Conservation (phyloP, 2,888 invertebrate genomes). For the Eledone cirrhosa region DNA sequence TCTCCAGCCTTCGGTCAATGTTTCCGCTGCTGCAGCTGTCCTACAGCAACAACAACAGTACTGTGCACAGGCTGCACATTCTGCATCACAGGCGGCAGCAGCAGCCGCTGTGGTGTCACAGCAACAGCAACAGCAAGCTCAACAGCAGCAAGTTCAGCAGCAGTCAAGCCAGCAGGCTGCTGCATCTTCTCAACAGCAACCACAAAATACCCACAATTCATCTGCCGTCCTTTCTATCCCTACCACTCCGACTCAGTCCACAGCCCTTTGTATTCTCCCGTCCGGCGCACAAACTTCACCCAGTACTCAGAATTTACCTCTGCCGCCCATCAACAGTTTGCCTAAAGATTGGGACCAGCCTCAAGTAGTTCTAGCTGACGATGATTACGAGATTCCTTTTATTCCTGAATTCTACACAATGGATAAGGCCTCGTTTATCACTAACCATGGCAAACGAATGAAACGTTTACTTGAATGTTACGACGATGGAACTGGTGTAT, state of each 20-base stretch:
- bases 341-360: slow-evolving; percentile 25
- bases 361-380: slow-evolving; percentile 11
- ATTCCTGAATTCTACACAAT: slow-evolving; percentile 38
- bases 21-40: slow-evolving; percentile 7
- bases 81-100: slow-evolving; percentile 29
- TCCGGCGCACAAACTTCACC: slow-evolving; percentile 5
- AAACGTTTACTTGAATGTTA: slow-evolving; percentile 43
- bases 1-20: slow-evolving; percentile 10
- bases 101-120: neutral
- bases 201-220: neutral
- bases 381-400: slow-evolving; percentile 26
- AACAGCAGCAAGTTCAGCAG: slow-evolving; percentile 26
- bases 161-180: slow-evolving; percentile 3
- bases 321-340: neutral
- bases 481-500: slow-evolving; percentile 44
- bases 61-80: slow-evolving; percentile 26
- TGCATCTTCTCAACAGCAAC: neutral
- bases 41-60: slow-evolving; percentile 31
- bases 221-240: slow-evolving; percentile 20
- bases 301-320: slow-evolving; percentile 1
- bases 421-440: slow-evolving; percentile 40
- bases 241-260: slow-evolving; percentile 28
- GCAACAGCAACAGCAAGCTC: neutral
- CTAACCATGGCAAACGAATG: slow-evolving; percentile 39
- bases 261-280: slow-evolving; percentile 35